Base-by-base conservation (phyloP, 2,797 vertebrate genomes). In the Lepilemur septentrionalis region DNA sequence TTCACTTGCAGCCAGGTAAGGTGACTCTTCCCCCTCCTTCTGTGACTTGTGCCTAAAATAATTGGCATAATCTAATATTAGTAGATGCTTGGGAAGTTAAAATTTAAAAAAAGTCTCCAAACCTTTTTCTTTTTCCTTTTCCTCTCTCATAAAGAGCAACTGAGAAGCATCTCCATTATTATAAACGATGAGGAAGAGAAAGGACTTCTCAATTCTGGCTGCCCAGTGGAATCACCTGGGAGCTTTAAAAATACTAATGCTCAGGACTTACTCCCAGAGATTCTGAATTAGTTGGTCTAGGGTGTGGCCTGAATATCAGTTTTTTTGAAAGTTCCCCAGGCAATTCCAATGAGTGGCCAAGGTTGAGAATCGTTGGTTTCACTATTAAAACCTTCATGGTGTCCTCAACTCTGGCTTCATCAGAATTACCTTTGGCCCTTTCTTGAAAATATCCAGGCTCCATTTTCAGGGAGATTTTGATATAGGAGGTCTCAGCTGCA, bases 41-140 rank as follows among this genome's bases (percentile, higher is more conserved):
- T 82, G 61, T 89, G 90, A 82, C 67, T 96, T 75, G n/a, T 94
- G 28, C 81, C 75, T 76, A 59, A 89, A 93, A 79, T 89, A 93
- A 91, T 82, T 13, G 5, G 61, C 55, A 69, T 88, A 50, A 82
- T 79, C 63, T 93, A 95, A 92, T 76, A 82, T 82, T 84, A 89
- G 50, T 89, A 92, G 96, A 94, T 73, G 38, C 52, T 81, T 91
- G 6, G 46, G 17, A 59, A 65, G 9, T 38, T 90, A 28, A 25
- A 57, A 91, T 38, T 38, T 48, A 84, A 43, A 63, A 30, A 76
- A 65, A 20, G 28, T 91, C 48, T 79, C 38, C n/a, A 89, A 81
- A 48, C 17, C 20, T 48, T 84, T 81, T 93, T 84, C 59, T n/a
- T 67, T 41, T 30, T 20, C 15, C 17, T 67, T 41, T 30, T 20